Evolutionary conservation across 2,797 vertebrate genomes (phyloP).

Genomic region (Squalus acanthias): DNA sequence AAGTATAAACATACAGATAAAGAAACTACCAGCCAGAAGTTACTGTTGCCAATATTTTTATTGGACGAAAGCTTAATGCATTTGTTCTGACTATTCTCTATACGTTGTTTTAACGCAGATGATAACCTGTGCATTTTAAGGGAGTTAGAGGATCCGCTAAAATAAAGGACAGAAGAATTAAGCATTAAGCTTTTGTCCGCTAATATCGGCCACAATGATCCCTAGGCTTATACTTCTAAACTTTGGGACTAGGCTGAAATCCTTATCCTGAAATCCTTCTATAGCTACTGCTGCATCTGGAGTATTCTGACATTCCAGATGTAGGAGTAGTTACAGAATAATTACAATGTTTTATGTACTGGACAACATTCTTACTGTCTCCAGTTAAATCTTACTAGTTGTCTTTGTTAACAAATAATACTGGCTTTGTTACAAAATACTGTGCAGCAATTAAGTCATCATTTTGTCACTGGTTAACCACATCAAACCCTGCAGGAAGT

Average conservation of each 20-base stretch:
- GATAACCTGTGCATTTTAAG: neutral
- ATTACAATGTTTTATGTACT: slow-evolving; percentile 19
- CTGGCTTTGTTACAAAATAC: slow-evolving; percentile 30
- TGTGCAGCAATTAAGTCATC: slow-evolving; percentile 23
- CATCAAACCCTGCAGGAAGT: slow-evolving; percentile 33
- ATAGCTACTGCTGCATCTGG: neutral
- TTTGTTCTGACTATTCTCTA: neutral
- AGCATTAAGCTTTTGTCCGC: neutral
- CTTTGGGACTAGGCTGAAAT: neutral
- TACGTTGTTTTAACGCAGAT: neutral
- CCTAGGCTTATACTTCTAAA: slow-evolving; percentile 6
- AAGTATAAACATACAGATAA: neutral
- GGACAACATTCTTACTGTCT: slow-evolving; percentile 29
- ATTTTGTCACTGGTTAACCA: slow-evolving; percentile 37
- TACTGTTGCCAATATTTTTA: neutral
- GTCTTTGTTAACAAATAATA: slow-evolving; percentile 36
- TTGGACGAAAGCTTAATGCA: neutral
- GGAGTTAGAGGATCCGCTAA: neutral
- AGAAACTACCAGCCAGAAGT: neutral
- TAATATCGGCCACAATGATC: neutral
- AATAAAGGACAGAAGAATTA: slow-evolving; percentile 4
- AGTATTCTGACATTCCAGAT: slow-evolving; percentile 20
- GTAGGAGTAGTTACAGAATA: neutral
- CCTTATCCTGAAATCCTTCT: slow-evolving; percentile 12
- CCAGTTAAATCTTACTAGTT: slow-evolving; percentile 19